Evolutionary conservation across 2,113 vertebrate species (phyloP).

Genomic region (Tapirus terrestris): DNA sequence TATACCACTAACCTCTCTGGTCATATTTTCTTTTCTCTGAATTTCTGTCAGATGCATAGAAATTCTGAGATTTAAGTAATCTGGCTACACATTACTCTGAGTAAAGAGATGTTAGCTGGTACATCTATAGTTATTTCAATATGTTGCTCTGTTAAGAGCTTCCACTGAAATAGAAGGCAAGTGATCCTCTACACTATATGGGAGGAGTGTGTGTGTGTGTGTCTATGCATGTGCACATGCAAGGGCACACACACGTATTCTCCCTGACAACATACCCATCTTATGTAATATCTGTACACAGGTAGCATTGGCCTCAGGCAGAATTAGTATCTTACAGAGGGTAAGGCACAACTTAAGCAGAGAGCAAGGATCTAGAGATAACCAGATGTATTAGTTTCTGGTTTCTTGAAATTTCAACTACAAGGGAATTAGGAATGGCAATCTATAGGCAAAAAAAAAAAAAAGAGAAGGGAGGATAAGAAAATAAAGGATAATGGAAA

Average conservation of each 20-base stretch:
- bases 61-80: slow-evolving; percentile 29
- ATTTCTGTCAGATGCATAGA: slow-evolving; percentile 11
- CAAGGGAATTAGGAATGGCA: neutral
- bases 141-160: neutral
- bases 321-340: neutral
- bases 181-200: neutral
- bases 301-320: neutral
- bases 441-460: neutral
- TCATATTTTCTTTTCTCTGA: neutral
- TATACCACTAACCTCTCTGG: neutral
- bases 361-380: neutral
- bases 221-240: too few relatives aligned
- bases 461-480: neutral
- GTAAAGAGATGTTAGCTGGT: neutral
- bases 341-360: slow-evolving; percentile 42
- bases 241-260: neutral
- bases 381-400: slow-evolving; percentile 16
- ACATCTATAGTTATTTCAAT: neutral
- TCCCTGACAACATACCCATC: neutral
- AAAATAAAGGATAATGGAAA: neutral
- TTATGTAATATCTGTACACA: neutral
- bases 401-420: slow-evolving; percentile 43
- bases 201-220: neutral
- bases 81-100: neutral
- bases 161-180: neutral